Base-by-base conservation (phyloP, 2,113 vertebrate genomes). In the Cyphomyrus discorhynchus region DNA sequence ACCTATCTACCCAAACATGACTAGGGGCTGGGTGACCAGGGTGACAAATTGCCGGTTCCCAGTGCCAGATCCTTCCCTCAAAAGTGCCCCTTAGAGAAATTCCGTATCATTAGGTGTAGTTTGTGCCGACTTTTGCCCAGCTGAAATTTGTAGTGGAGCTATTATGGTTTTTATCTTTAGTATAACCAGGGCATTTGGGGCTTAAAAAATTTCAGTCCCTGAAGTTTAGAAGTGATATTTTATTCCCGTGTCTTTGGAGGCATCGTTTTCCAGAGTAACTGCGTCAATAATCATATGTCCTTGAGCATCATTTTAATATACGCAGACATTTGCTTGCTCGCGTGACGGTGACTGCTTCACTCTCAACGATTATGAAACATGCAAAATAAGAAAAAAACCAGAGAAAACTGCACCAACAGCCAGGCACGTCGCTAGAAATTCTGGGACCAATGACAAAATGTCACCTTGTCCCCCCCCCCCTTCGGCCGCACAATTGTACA, bases 91-190 rank as follows among this genome's bases (percentile, higher is more conserved):
- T 86, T 15, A 86, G 83, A 86, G 83, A 86, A 86, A 86, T 49
- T 86, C 24, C 10, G 83, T 86, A 50, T 86, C 83, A 86, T 86
- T 86, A 49, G 47, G 24, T 86, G 83, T 31, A 86, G 83, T 86
- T 86, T 86, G 24, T 27, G 6, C 83, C 7, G 45, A n/a, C 45
- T 85, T 85, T n/a, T 50, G 24, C 46, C 46, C 24, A n/a, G 46
- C 83, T 50, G 10, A 47, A 86, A 86, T 27, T 6, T 47, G 45
- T 47, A 24, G 83, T 15, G 35, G 35, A 80, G 45, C 42, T 86
- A n/a, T 86, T 27, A 49, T 50, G 45, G 24, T 49, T 47, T 50
- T 86, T 86, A 47, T 86, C 83, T 86, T 86, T 49, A 50, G 47
- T 50, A 31, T 47, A 27, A 47, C 46, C 83, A 50, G 83, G 45